Percentiles rank a stretch among this genome's conserved stretches.
Conservation (phyloP, 2,888 invertebrate species). For the Eristalis arbustorum region DNA sequence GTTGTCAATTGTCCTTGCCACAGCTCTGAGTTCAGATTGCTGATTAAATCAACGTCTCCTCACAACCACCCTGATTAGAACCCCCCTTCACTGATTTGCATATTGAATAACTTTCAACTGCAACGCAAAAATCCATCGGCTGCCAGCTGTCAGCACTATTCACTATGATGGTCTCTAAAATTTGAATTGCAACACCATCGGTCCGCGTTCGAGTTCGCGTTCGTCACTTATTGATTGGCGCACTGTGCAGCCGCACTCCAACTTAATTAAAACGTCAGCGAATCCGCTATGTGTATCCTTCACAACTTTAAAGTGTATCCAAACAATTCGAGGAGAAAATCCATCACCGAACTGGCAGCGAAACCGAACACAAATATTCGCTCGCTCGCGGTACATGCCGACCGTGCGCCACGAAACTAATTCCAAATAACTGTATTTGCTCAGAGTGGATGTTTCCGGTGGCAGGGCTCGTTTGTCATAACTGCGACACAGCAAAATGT, state of each 20-base stretch:
- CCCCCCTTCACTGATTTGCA: background rate
- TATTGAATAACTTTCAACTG: too few species aligned
- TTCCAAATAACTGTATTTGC: slow-evolving; percentile 17
- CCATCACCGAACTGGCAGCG: background rate
- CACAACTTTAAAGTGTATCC: background rate
- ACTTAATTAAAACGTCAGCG: background rate
- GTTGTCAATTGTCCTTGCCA: background rate
- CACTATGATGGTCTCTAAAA: background rate
- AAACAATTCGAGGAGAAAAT: background rate
- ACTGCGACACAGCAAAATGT: slow-evolving; percentile 39
- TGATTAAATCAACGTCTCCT: background rate
- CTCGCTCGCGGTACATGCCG: background rate
- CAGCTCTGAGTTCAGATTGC: background rate
- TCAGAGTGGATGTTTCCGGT: slow-evolving; percentile 1
- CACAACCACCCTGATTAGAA: background rate
- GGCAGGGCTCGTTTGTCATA: slow-evolving; percentile 26
- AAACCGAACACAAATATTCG: background rate
- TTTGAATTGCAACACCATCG: background rate
- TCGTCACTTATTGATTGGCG: background rate
- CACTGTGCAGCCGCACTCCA: background rate
- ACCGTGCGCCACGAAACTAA: slow-evolving; percentile 24
- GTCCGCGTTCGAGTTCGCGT: background rate
- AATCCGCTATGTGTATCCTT: background rate
- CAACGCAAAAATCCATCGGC: background rate
- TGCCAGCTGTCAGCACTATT: background rate